A percentile compares a stretch with the other conserved stretches of the same genome.
These are phyloP conservation scores for Tribolium madens DNA, from an alignment of 1,140 invertebrate genomes.

Conservation along the genomic window DNA sequence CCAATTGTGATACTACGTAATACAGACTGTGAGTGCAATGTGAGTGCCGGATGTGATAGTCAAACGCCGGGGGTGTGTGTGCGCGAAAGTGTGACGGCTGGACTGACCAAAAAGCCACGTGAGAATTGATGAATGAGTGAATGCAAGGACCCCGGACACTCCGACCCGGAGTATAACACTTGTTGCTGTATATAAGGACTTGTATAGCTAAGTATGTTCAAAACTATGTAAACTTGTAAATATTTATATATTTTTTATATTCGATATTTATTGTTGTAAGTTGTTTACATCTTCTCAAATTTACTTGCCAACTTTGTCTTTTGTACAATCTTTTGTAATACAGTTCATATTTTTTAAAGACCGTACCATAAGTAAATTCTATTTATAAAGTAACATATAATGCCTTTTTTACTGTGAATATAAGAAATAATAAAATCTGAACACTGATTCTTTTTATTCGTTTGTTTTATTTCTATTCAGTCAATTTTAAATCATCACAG, in stretches of 20 bases:
- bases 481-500: background rate
- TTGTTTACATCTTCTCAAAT: conserved; percentile 34
- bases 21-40: conserved; percentile 61
- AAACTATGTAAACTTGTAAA: conserved; percentile 55
- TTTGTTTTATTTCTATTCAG: conserved; percentile 6
- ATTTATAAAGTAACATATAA: conserved; percentile 43
- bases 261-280: conserved; percentile 57
- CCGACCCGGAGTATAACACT: conserved; percentile 53
- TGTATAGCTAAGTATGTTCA: conserved; percentile 58
- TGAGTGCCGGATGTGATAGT: conserved; percentile 54
- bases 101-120: conserved; percentile 35
- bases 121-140: conserved; percentile 30
- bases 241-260: conserved; percentile 57
- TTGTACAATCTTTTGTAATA: conserved; percentile 15
- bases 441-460: conserved; percentile 27
- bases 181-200: conserved; percentile 56
- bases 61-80: conserved; percentile 42
- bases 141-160: conserved; percentile 48
- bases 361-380: conserved; percentile 19
- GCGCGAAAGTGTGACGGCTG: conserved; percentile 38
- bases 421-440: conserved; percentile 40
- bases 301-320: conserved; percentile 36
- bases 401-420: conserved; percentile 45
- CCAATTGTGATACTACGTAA: conserved; percentile 61
- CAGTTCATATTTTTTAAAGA: conserved; percentile 15